These are phyloP conservation scores for Ciconia maguari DNA, from an alignment of 2,113 vertebrate species.

Conservation along the genomic window DNA sequence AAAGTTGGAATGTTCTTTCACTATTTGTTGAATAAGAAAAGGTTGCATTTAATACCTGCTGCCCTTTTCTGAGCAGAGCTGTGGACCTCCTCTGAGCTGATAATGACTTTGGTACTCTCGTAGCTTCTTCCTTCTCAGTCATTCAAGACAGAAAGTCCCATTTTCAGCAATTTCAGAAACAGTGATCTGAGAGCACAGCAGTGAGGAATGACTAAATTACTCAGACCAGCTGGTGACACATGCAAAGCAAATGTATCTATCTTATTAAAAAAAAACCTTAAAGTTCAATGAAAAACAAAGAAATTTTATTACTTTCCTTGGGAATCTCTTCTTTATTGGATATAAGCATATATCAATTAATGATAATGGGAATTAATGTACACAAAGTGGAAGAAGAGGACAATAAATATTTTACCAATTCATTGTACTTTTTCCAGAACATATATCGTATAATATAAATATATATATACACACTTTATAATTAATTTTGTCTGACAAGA, in stretches of 20 bases:
- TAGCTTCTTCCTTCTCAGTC: background rate
- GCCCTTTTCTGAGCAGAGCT: background rate
- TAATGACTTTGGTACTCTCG: background rate
- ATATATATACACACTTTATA: background rate
- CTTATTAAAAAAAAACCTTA: background rate
- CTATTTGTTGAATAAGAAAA: background rate
- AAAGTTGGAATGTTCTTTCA: background rate
- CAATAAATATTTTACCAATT: background rate
- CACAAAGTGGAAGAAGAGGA: background rate
- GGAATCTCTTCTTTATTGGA: background rate
- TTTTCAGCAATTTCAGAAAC: constrained; percentile 13
- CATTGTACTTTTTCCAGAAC: background rate
- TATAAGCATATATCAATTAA: background rate
- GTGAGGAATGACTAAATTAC: background rate
- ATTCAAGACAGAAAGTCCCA: background rate
- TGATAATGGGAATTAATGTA: background rate
- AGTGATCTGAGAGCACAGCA: background rate
- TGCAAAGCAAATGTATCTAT: background rate
- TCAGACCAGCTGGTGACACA: background rate
- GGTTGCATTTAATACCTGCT: background rate
- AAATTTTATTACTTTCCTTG: background rate
- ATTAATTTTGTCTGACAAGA: background rate
- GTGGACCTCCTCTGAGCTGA: background rate
- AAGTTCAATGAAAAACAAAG: background rate
- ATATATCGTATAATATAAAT: background rate